A percentile compares a stretch with the other conserved stretches of the same genome.
Evolutionary conservation across 2,888 invertebrate genomes (phyloP).

Genomic region (Cerastis leucographa): DNA sequence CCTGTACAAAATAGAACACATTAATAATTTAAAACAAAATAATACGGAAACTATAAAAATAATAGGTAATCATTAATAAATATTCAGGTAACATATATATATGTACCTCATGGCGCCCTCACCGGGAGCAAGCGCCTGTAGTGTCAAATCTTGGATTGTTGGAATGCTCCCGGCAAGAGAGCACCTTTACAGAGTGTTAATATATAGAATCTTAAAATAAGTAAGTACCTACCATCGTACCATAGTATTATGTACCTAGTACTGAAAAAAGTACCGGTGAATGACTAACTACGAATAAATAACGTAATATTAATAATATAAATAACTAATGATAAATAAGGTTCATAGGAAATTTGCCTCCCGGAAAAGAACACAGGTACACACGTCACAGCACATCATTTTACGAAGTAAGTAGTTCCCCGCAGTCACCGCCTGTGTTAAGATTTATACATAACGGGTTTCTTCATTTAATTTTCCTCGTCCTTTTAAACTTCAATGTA

Average conservation of each 20-base stretch:
- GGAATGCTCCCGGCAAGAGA: background rate
- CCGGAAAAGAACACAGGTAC: conserved; percentile 8
- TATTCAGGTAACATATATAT: background rate
- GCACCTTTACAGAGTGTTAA: background rate
- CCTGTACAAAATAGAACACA: background rate
- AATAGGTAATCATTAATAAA: background rate
- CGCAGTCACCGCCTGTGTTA: conserved; percentile 5
- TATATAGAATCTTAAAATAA: background rate
- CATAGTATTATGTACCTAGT: background rate
- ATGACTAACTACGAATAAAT: conserved; percentile 18
- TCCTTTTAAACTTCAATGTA: background rate
- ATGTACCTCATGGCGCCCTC: background rate
- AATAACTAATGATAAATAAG: conserved; percentile 4
- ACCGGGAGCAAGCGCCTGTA: background rate
- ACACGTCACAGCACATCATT: conserved; percentile 28
- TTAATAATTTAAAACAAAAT: background rate
- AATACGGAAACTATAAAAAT: background rate
- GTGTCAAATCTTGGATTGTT: background rate
- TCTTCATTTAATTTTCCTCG: conserved; percentile 26
- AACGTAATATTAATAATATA: conserved; percentile 4
- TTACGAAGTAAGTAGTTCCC: conserved; percentile 42
- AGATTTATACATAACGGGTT: background rate
- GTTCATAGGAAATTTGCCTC: conserved; percentile 12
- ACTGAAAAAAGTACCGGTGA: conserved; percentile 27
- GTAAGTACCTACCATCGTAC: background rate